Percentiles rank a stretch among this genome's conserved stretches.
Evolutionary conservation across 1,140 invertebrate species (phyloP).

Genomic region (Probaryconus sp.): DNA sequence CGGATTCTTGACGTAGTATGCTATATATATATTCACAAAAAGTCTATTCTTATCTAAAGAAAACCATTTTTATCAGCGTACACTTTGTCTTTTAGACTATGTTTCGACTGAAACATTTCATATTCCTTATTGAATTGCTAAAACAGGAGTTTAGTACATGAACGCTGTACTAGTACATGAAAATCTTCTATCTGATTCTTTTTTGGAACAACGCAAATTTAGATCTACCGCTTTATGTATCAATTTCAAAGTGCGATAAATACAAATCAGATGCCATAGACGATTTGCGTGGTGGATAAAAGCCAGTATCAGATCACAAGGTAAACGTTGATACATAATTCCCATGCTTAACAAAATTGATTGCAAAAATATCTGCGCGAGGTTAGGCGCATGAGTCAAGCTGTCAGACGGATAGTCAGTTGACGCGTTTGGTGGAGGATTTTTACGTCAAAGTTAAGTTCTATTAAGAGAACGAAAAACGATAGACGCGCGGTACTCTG

Average conservation of each 20-base stretch:
- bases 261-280: slow-evolving; percentile 6
- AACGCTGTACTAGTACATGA: too few relatives aligned
- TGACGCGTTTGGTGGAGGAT: slow-evolving; percentile 56
- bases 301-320: neutral
- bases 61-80: too few relatives aligned
- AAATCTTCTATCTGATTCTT: too few relatives aligned
- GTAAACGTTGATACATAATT: slow-evolving; percentile 24
- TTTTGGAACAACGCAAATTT: too few relatives aligned
- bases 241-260: slow-evolving; percentile 23
- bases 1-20: too few relatives aligned
- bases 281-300: slow-evolving; percentile 20
- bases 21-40: too few relatives aligned
- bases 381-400: slow-evolving; percentile 50
- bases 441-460: slow-evolving; percentile 59
- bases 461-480: slow-evolving; percentile 75
- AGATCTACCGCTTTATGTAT: slow-evolving; percentile 24
- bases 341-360: slow-evolving; percentile 30
- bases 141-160: too few relatives aligned
- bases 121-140: slow-evolving; percentile 16
- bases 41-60: too few relatives aligned
- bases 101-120: neutral
- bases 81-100: too few relatives aligned
- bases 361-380: slow-evolving; percentile 39
- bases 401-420: slow-evolving; percentile 44
- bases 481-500: slow-evolving; percentile 67